phyloP scores from a whole-genome alignment of 92 coral and sea anemone genomes.

The Phenganax marumi region DNA sequence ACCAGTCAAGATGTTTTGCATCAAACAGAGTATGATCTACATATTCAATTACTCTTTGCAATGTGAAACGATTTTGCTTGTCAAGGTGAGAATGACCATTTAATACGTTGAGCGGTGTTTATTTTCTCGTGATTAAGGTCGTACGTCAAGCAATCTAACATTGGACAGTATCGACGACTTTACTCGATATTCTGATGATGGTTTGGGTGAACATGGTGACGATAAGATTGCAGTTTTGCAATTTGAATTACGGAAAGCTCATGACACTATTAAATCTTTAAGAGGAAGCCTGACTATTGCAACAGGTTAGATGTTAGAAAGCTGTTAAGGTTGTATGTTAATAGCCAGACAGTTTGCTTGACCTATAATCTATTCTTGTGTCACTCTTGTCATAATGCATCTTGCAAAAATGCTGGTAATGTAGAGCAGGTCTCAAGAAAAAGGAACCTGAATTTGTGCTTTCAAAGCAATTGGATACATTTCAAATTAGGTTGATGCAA shows the following conservation, averaged over 20 bases:
- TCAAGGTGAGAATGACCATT: too few species aligned
- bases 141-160: slow-evolving; percentile 85
- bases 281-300: slow-evolving; percentile 94
- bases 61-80: too few species aligned
- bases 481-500: too few species aligned
- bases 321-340: background rate
- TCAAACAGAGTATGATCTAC: too few species aligned
- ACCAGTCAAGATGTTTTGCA: too few species aligned
- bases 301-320: slow-evolving; percentile 63
- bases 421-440: too few species aligned
- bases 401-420: too few species aligned
- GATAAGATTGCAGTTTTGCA: slow-evolving; percentile 91
- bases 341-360: background rate
- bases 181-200: slow-evolving; percentile 87
- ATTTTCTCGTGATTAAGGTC: slow-evolving; percentile 53
- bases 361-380: background rate
- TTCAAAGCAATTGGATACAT: too few species aligned
- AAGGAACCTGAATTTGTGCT: too few species aligned
- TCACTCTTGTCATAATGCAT: too few species aligned
- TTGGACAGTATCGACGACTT: slow-evolving; percentile 91
- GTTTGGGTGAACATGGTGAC: slow-evolving; percentile 65
- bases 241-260: slow-evolving; percentile 96
- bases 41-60: too few species aligned
- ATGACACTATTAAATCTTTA: slow-evolving; percentile 88
- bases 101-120: too few species aligned